Percentiles rank a stretch among this genome's conserved stretches.
Conservation (phyloP, 2,113 vertebrate genomes). For the Phaethon lepturus region DNA sequence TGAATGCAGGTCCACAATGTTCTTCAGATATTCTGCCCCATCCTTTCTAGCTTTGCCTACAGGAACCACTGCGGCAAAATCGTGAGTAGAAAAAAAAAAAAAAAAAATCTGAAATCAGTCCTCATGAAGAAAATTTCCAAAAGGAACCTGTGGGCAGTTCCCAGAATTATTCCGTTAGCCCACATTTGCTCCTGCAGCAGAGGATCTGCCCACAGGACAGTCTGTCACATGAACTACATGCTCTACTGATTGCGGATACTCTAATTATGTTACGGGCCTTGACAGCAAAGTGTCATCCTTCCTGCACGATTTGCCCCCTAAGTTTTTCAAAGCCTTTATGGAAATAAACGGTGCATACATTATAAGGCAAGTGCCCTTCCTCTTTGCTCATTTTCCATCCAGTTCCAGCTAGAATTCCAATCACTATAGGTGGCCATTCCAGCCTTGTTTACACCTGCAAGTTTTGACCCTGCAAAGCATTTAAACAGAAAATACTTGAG, state of each 20-base stretch:
- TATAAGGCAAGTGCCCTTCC: not conserved
- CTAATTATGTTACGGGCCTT: constrained; percentile 16
- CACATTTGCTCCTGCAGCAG: not conserved
- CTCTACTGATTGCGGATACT: constrained; percentile 17
- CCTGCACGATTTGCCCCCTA: not conserved
- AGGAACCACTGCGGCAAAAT: not conserved
- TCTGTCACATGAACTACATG: constrained; percentile 42
- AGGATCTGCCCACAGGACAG: constrained; percentile 32
- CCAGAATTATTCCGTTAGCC: constrained; percentile 16
- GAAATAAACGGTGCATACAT: constrained; percentile 19
- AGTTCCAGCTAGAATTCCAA: not conserved
- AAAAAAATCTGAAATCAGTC: not conserved
- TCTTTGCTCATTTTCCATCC: not conserved
- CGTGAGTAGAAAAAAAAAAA: not conserved
- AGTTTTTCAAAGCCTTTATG: constrained; percentile 22
- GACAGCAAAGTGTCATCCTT: constrained; percentile 18
- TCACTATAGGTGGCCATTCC: not conserved
- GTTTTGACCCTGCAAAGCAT: not conserved
- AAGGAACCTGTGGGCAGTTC: constrained; percentile 5
- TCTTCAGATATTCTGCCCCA: not conserved
- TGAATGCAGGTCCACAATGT: not conserved
- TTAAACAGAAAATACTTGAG: not conserved
- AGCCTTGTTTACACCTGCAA: not conserved
- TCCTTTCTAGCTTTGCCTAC: not conserved
- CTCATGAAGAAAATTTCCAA: not conserved